These are phyloP conservation scores for Phymatocera aterrima DNA, from an alignment of 2,888 invertebrate genomes.

Conservation along the genomic window DNA sequence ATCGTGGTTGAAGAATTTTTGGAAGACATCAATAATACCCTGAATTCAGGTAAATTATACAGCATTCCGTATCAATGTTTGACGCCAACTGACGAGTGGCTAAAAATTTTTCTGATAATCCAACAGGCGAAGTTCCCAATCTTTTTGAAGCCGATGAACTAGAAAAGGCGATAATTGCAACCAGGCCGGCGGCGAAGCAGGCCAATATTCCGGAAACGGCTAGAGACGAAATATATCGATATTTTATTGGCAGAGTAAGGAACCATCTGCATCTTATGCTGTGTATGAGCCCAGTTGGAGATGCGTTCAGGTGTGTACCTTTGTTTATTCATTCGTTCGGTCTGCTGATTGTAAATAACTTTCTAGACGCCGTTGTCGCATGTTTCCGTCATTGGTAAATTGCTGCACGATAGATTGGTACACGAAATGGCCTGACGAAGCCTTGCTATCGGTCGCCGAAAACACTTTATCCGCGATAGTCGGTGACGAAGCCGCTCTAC, in stretches of 20 bases:
- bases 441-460: conserved; percentile 88
- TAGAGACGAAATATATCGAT: conserved; percentile 89
- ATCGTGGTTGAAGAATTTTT: conserved; percentile 93
- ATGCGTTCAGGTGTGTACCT: conserved; percentile 85
- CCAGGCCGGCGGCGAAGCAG: conserved; percentile 84
- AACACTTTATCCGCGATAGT: conserved; percentile 81
- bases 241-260: conserved; percentile 89
- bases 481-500: conserved; percentile 75
- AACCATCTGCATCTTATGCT: conserved; percentile 90
- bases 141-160: conserved; percentile 92
- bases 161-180: conserved; percentile 88
- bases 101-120: conserved; percentile 16
- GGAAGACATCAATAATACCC: conserved; percentile 93
- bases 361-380: conserved; percentile 87
- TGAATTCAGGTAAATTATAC: conserved; percentile 84
- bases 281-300: conserved; percentile 94
- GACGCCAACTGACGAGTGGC: conserved; percentile 3
- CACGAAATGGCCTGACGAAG: conserved; percentile 93
- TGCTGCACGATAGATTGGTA: conserved; percentile 98
- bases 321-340: conserved; percentile 47
- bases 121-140: conserved; percentile 90
- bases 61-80: not conserved
- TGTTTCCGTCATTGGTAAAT: conserved; percentile 94
- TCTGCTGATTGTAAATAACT: conserved; percentile 60
- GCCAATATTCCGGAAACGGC: conserved; percentile 81